These are phyloP conservation scores for Neocrepidodera transversa DNA, from an alignment of 2,888 invertebrate genomes.

Conservation along the genomic window DNA sequence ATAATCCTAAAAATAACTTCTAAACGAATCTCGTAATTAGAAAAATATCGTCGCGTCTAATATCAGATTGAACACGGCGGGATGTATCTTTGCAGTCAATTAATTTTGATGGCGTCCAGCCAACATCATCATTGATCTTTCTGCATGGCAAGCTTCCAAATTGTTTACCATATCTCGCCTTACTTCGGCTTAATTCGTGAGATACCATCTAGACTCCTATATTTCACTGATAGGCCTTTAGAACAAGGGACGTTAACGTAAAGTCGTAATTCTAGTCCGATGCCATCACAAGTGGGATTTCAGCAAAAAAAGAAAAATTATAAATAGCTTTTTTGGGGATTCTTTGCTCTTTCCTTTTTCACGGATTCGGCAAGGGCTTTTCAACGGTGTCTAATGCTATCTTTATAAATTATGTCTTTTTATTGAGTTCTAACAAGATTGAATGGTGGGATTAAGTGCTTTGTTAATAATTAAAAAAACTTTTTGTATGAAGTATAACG, in stretches of 20 bases:
- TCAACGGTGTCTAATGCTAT: background rate
- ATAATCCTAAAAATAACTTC: no score
- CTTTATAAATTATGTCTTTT: background rate
- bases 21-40: no score
- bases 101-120: constrained; percentile 38
- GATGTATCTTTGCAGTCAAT: constrained; percentile 37
- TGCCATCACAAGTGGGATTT: constrained; percentile 15
- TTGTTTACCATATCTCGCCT: constrained; percentile 40
- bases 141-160: constrained; percentile 41
- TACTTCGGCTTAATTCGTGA: constrained; percentile 28
- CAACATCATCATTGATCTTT: constrained; percentile 40
- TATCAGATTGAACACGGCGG: no score
- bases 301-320: constrained; percentile 19
- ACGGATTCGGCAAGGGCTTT: background rate
- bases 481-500: no score
- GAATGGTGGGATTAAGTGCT: no score
- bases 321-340: background rate
- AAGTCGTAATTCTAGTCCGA: constrained; percentile 16
- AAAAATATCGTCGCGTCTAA: no score
- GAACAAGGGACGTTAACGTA: constrained; percentile 28
- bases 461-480: no score
- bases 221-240: constrained; percentile 34
- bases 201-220: constrained; percentile 35
- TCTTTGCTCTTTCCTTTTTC: background rate
- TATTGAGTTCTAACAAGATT: background rate